Percentiles rank a stretch among this genome's conserved stretches.
Evolutionary conservation across 2,888 invertebrate species (phyloP).

Genomic region (Sycophila texana): DNA sequence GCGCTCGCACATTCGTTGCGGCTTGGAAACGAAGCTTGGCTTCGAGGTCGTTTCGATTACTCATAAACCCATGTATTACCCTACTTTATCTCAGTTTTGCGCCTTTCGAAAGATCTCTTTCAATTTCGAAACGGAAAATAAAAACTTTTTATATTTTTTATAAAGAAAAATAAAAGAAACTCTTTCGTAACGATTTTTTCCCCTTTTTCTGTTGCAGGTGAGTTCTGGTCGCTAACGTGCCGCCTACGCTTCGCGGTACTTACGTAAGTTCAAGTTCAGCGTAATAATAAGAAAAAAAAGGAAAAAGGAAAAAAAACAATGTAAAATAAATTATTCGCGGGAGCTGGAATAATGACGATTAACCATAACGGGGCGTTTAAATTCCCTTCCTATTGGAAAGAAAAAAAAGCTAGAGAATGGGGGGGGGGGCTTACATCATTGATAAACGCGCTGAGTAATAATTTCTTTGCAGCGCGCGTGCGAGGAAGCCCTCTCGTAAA

Average conservation of each 20-base stretch:
- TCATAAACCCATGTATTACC: no score
- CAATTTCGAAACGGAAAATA: no score
- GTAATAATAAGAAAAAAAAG: background rate
- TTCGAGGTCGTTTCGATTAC: no score
- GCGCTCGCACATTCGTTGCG: no score
- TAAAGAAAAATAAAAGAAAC: background rate
- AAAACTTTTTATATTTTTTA: no score
- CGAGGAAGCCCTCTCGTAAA: conserved; percentile 16
- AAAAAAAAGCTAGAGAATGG: conserved; percentile 7
- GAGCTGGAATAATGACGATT: background rate
- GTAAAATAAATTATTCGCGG: background rate
- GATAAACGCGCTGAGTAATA: conserved; percentile 26
- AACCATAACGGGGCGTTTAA: no score
- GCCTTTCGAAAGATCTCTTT: no score
- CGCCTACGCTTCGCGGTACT: background rate
- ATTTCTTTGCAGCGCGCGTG: conserved; percentile 2
- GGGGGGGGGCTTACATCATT: conserved; percentile 9
- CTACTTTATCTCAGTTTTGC: no score
- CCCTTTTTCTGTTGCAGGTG: conserved; percentile 44
- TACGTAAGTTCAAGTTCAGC: conserved; percentile 18
- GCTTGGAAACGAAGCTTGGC: no score
- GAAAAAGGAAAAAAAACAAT: no score
- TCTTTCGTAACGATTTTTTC: background rate
- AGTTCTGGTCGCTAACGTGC: conserved; percentile 6
- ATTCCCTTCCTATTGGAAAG: no score